A percentile compares a stretch with the other conserved stretches of the same genome.
phyloP scores from a whole-genome alignment of 2,888 invertebrate species.

The Norana najaformis region DNA sequence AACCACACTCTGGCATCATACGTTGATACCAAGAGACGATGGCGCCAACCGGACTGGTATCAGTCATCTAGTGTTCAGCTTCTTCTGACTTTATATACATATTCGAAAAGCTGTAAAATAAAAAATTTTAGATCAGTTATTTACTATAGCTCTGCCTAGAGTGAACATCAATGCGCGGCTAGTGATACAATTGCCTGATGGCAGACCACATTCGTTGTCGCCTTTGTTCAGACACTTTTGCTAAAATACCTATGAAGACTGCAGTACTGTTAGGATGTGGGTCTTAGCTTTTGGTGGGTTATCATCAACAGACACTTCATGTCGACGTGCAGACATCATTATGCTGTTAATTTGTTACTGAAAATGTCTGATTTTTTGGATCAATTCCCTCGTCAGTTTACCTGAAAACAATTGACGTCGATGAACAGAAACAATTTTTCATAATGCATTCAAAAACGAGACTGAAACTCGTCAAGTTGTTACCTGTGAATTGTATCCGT shows the following conservation, averaged over 20 bases:
- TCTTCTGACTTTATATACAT: background rate
- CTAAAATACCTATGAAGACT: background rate
- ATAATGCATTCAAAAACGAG: background rate
- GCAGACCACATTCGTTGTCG: background rate
- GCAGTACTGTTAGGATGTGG: background rate
- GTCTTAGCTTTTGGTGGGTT: background rate
- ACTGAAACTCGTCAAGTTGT: background rate
- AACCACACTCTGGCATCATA: background rate
- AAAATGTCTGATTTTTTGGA: background rate
- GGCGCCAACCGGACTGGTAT: background rate
- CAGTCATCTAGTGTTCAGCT: background rate
- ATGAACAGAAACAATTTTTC: background rate
- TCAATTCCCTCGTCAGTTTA: background rate
- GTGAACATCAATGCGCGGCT: background rate
- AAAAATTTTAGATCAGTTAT: background rate
- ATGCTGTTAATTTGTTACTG: background rate
- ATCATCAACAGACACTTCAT: background rate
- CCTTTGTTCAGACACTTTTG: background rate
- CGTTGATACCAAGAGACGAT: background rate
- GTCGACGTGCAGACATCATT: background rate
- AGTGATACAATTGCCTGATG: background rate
- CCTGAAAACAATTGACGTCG: background rate
- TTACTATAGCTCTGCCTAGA: background rate
- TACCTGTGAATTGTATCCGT: no score
- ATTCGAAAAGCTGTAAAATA: background rate